phyloP scores from a whole-genome alignment of 2,888 invertebrate genomes.

The Branchipolynoe longqiensis region DNA sequence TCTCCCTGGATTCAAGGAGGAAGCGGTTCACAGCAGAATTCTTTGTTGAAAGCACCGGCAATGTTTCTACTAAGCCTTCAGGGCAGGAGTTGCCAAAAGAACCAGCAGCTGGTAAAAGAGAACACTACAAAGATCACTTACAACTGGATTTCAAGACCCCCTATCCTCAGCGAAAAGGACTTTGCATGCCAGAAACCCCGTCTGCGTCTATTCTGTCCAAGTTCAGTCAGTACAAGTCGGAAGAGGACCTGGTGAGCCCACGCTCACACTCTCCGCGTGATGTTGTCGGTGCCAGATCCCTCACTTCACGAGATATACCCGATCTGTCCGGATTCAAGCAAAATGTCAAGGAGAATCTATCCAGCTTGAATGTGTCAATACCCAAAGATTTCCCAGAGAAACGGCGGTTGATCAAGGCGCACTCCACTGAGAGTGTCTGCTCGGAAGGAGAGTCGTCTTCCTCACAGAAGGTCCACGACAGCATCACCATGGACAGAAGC shows the following conservation, averaged over 20 bases:
- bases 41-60: conserved; percentile 2
- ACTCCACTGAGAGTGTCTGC: conserved; percentile 45
- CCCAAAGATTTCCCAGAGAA: conserved; percentile 44
- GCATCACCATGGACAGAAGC: neutral
- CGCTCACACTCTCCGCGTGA: conserved; percentile 26
- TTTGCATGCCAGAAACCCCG: neutral
- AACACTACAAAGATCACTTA: neutral
- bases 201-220: neutral
- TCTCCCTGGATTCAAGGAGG: conserved; percentile 13
- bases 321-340: conserved; percentile 29
- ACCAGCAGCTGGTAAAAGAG: neutral
- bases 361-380: conserved; percentile 38
- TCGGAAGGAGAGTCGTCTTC: conserved; percentile 33
- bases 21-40: conserved; percentile 29
- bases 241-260: conserved; percentile 37
- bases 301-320: neutral
- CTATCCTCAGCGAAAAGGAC: neutral
- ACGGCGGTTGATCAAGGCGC: conserved; percentile 21
- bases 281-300: neutral
- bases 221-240: conserved; percentile 34
- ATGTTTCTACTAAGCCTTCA: neutral
- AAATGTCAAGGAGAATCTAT: conserved; percentile 18
- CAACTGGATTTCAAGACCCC: conserved; percentile 16
- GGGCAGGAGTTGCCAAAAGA: neutral
- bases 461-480: neutral